Conservation (phyloP, 1,140 invertebrate genomes). For the Neuroterus valhalla region DNA sequence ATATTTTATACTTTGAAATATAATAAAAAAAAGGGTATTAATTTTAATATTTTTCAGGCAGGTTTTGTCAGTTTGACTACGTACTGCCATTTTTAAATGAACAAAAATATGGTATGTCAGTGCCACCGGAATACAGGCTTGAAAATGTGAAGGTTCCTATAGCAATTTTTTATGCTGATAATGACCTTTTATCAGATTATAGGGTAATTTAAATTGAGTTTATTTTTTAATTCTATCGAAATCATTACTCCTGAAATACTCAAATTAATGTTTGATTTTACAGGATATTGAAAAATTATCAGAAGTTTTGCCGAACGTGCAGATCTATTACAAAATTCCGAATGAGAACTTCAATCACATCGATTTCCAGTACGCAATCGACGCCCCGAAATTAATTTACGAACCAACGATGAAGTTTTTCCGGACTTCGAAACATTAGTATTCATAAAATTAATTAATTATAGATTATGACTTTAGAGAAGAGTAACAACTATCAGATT, state of each 20-base stretch:
- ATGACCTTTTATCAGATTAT: conserved; percentile 79
- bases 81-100: conserved; percentile 71
- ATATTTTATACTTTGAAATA: neutral
- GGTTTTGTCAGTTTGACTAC: conserved; percentile 77
- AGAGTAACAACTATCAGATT: no score
- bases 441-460: no score
- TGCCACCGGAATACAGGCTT: conserved; percentile 78
- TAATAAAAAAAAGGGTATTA: neutral
- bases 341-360: conserved; percentile 81
- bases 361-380: conserved; percentile 81
- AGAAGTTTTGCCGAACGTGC: conserved; percentile 70
- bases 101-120: conserved; percentile 73
- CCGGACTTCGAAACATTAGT: conserved; percentile 34
- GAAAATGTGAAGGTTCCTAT: conserved; percentile 80
- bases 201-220: conserved; percentile 44
- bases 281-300: conserved; percentile 79
- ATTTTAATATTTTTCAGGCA: conserved; percentile 54
- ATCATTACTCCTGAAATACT: neutral
- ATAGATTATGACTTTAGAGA: no score
- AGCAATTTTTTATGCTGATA: conserved; percentile 81
- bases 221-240: neutral
- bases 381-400: conserved; percentile 58
- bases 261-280: conserved; percentile 29
- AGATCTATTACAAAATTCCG: conserved; percentile 74
- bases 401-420: conserved; percentile 58